Percentiles rank a stretch among this genome's conserved stretches.
Evolutionary conservation across 2,113 vertebrate species (phyloP).

Genomic region (Thunnus thynnus): DNA sequence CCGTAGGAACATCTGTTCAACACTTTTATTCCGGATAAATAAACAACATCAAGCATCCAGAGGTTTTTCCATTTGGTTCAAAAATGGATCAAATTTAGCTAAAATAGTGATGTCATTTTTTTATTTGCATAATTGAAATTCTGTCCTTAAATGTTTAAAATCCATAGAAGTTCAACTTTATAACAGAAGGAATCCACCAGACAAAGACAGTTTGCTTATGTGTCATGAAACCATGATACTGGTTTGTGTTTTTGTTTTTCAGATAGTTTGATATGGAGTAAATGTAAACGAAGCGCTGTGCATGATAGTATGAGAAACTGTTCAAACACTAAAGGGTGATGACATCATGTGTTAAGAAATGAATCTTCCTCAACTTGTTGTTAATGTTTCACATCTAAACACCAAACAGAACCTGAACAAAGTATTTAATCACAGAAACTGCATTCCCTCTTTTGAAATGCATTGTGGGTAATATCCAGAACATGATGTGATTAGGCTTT

Average conservation of each 20-base stretch:
- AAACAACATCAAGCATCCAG: neutral
- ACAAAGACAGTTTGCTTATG: neutral
- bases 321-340: neutral
- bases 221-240: neutral
- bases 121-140: neutral
- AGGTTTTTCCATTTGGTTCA: neutral
- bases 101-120: neutral
- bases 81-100: too few species aligned
- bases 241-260: neutral
- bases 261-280: neutral
- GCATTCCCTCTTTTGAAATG: too few species aligned
- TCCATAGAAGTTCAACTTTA: neutral
- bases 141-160: neutral
- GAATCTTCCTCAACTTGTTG: too few species aligned
- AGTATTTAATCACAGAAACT: too few species aligned
- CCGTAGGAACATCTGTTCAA: neutral
- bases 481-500: neutral
- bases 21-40: neutral
- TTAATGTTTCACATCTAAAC: too few species aligned
- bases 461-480: too few species aligned
- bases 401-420: too few species aligned
- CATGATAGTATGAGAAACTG: neutral
- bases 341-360: too few species aligned
- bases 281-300: neutral
- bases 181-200: neutral